These are phyloP conservation scores for Nemapogon koenigi DNA, from an alignment of 2,888 invertebrate genomes.

Conservation along the genomic window DNA sequence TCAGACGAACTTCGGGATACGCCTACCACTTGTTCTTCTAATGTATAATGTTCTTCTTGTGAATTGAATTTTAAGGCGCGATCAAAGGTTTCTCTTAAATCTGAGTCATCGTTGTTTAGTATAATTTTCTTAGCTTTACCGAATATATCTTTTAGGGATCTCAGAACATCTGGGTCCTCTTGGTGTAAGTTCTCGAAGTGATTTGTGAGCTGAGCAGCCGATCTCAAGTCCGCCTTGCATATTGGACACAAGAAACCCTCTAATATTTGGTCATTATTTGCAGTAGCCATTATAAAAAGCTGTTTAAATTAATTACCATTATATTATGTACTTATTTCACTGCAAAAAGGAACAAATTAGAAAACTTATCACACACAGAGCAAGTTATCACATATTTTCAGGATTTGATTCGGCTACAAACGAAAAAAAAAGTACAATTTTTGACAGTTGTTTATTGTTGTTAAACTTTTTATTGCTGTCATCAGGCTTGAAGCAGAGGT, in stretches of 20 bases:
- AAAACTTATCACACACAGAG: too few species aligned
- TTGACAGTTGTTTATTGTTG: too few species aligned
- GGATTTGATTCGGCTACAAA: too few species aligned
- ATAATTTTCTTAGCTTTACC: slow-evolving; percentile 92
- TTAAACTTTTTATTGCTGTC: too few species aligned
- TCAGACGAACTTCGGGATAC: slow-evolving; percentile 71
- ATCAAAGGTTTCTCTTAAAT: slow-evolving; percentile 65
- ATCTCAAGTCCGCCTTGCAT: slow-evolving; percentile 89
- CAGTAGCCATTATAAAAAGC: slow-evolving; percentile 40
- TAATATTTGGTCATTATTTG: slow-evolving; percentile 69
- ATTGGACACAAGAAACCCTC: slow-evolving; percentile 97
- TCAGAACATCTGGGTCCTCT: slow-evolving; percentile 84
- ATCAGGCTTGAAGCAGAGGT: too few species aligned
- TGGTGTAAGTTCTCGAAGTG: slow-evolving; percentile 92
- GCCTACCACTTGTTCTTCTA: slow-evolving; percentile 70
- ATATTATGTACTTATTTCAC: too few species aligned
- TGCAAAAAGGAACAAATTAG: too few species aligned
- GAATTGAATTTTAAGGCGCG: slow-evolving; percentile 50
- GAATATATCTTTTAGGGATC: slow-evolving; percentile 81
- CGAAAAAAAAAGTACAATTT: too few species aligned
- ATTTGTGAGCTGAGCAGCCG: slow-evolving; percentile 79
- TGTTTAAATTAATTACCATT: too few species aligned
- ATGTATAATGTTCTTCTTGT: slow-evolving; percentile 32
- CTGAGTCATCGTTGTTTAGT: slow-evolving; percentile 76
- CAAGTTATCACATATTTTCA: too few species aligned